Evolutionary conservation across 2,113 vertebrate genomes (phyloP).

Genomic region (Chionodraco myersi): DNA sequence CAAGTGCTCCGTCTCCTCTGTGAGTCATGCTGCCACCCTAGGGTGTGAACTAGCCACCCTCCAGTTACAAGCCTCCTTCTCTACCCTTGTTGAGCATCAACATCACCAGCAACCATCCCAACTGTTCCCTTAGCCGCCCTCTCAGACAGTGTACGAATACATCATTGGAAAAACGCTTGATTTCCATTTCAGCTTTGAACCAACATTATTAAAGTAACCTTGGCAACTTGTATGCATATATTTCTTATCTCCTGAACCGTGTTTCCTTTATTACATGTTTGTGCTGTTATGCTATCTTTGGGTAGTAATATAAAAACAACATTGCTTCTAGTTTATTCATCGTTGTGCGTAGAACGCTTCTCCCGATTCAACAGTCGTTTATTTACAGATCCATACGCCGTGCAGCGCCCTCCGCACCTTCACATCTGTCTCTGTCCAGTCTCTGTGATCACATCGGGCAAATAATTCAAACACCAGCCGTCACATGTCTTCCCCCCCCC

Average conservation of each 20-base stretch:
- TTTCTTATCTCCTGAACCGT: neutral
- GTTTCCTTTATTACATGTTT: neutral
- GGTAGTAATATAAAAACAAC: too few species aligned
- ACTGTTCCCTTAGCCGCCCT: neutral
- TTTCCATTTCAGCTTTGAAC: neutral
- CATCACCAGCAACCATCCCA: neutral
- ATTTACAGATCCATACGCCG: neutral
- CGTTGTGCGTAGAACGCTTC: too few species aligned
- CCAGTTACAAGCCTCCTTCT: neutral
- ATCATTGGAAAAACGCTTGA: too few species aligned
- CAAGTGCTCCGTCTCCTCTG: neutral
- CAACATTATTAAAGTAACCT: neutral
- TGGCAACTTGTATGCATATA: neutral
- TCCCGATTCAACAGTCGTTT: neutral
- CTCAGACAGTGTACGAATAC: neutral
- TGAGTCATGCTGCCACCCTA: neutral
- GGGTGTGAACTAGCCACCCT: neutral
- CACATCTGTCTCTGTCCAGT: slow-evolving; percentile 26
- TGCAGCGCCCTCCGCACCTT: slow-evolving; percentile 9
- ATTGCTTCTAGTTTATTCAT: too few species aligned
- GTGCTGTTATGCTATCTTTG: too few species aligned
- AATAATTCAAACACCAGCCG: slow-evolving; percentile 16
- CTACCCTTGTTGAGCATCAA: neutral
- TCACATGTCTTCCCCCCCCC: neutral
- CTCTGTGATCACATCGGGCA: slow-evolving; percentile 2